Conservation (phyloP, 2,113 vertebrate species). For the Hippocampus abdominalis region DNA sequence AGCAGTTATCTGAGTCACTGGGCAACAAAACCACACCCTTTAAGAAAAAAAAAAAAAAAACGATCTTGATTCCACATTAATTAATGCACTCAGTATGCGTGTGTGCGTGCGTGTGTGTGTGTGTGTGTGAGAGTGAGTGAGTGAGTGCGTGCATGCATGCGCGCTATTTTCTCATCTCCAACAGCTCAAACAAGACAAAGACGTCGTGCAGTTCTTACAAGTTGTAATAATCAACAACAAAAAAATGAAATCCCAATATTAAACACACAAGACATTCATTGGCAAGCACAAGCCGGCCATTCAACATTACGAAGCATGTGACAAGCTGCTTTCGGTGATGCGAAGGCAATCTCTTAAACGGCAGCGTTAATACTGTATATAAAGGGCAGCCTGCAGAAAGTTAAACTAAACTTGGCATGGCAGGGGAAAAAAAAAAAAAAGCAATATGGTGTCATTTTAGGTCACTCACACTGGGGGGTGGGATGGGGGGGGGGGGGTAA, state of each 20-base stretch:
- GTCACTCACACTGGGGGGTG: constrained; percentile 7
- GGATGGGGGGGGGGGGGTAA: not conserved
- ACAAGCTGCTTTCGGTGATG: constrained; percentile 47
- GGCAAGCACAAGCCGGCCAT: constrained; percentile 63
- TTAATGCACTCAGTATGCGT: constrained; percentile 12
- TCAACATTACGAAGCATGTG: constrained; percentile 62
- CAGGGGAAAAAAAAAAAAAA: constrained; percentile 26
- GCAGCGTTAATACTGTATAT: constrained; percentile 24
- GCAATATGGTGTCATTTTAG: constrained; percentile 29
- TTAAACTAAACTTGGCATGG: constrained; percentile 15
- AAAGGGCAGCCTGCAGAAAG: constrained; percentile 22
- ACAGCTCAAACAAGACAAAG: constrained; percentile 20
- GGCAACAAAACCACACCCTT: constrained; percentile 59
- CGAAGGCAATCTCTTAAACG: constrained; percentile 29
- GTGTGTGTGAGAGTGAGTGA: constrained; percentile 1
- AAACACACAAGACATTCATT: constrained; percentile 61
- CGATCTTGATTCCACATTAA: constrained; percentile 13
- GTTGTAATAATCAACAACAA: constrained; percentile 27
- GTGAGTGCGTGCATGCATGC: constrained; percentile 2
- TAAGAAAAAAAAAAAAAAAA: constrained; percentile 4
- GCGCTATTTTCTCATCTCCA: constrained; percentile 14
- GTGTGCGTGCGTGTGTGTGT: constrained; percentile 4
- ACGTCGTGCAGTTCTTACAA: constrained; percentile 12
- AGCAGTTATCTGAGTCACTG: constrained; percentile 38
- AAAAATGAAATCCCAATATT: constrained; percentile 37